Percentiles rank a stretch among this genome's conserved stretches.
phyloP scores from a whole-genome alignment of 2,888 invertebrate species.

The Automeris io region DNA sequence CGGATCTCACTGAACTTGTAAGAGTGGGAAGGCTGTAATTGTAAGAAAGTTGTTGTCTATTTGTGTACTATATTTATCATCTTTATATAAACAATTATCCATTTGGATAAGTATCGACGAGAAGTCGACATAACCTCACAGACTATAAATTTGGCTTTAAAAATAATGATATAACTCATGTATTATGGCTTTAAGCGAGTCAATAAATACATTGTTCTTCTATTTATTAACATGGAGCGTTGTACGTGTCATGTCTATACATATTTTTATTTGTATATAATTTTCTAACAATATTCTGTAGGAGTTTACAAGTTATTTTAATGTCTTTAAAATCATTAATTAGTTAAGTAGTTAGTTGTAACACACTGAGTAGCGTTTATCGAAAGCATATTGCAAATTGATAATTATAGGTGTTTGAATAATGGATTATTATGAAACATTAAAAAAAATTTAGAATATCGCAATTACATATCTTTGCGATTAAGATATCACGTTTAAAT shows the following conservation, averaged over 20 bases:
- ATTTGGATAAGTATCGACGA: conserved; percentile 64
- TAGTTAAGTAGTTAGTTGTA: conserved; percentile 52
- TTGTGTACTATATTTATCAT: conserved; percentile 65
- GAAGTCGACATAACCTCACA: conserved; percentile 72
- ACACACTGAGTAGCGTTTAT: conserved; percentile 48
- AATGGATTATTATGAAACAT: conserved; percentile 30
- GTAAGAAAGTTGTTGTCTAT: conserved; percentile 70
- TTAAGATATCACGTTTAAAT: conserved; percentile 14
- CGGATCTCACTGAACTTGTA: conserved; percentile 31
- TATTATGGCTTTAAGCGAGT: conserved; percentile 72
- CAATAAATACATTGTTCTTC: conserved; percentile 63
- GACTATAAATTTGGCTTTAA: conserved; percentile 78
- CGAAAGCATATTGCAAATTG: conserved; percentile 50
- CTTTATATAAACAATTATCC: conserved; percentile 64
- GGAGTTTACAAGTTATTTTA: conserved; percentile 67
- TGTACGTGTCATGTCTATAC: conserved; percentile 42
- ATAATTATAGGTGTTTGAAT: conserved; percentile 43
- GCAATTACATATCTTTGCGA: conserved; percentile 54
- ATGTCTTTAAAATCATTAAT: conserved; percentile 42
- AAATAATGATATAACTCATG: conserved; percentile 69
- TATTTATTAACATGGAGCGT: conserved; percentile 50
- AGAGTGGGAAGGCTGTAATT: conserved; percentile 57
- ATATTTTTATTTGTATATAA: conserved; percentile 62
- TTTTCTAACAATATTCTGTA: conserved; percentile 72
- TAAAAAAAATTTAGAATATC: conserved; percentile 38